Conservation (phyloP, 2,888 invertebrate genomes). For the Cerceris ruficornis region DNA sequence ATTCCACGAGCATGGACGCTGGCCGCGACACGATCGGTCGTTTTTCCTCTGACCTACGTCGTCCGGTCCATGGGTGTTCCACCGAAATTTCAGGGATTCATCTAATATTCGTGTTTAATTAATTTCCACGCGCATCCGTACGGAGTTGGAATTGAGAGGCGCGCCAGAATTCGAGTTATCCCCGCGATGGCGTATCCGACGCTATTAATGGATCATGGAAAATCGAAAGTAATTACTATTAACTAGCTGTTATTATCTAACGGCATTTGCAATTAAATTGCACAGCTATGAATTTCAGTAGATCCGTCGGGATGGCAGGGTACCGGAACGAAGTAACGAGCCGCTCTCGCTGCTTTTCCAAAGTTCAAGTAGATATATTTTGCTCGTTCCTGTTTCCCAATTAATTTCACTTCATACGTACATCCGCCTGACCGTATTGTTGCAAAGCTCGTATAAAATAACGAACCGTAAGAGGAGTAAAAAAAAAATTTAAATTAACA, state of each 20-base stretch:
- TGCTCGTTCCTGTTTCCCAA: constrained; percentile 47
- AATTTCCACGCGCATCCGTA: background rate
- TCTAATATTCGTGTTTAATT: background rate
- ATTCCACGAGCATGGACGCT: background rate
- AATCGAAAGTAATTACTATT: constrained; percentile 29
- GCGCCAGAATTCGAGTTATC: background rate
- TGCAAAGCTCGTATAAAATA: constrained; percentile 14
- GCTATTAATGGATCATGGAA: constrained; percentile 25
- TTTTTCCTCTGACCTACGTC: too few relatives aligned
- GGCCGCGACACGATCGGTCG: too few relatives aligned
- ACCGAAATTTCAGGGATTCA: too few relatives aligned
- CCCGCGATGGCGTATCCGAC: background rate
- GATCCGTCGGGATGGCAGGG: background rate
- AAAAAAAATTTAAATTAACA: constrained; percentile 35
- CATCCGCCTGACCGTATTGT: constrained; percentile 24
- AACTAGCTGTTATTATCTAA: constrained; percentile 42
- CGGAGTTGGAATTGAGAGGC: background rate
- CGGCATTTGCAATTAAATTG: constrained; percentile 36
- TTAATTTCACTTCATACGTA: constrained; percentile 50
- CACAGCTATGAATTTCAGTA: constrained; percentile 33
- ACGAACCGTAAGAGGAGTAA: background rate
- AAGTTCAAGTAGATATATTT: constrained; percentile 61
- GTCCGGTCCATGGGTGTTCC: too few relatives aligned
- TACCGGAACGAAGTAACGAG: constrained; percentile 21
- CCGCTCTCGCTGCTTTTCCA: constrained; percentile 41